Evolutionary conservation across 2,888 invertebrate species (phyloP).

Genomic region (Xestobium rufovillosum): DNA sequence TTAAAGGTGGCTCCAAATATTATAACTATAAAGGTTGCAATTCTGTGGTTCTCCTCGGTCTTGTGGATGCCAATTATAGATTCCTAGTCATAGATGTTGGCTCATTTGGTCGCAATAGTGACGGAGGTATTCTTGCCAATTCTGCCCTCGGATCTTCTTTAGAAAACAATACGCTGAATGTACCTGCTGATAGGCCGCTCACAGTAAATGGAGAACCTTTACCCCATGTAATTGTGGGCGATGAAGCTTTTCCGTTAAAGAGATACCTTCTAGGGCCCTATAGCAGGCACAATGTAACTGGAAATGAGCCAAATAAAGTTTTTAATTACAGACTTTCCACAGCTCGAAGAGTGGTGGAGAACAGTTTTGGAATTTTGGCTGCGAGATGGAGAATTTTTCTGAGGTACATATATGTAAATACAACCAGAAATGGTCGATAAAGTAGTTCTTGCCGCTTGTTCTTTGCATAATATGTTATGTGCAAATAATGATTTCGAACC

Average conservation of each 20-base stretch:
- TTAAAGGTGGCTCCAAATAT: slow-evolving; percentile 22
- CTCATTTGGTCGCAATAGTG: slow-evolving; percentile 24
- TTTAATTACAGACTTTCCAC: slow-evolving; percentile 17
- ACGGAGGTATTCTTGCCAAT: slow-evolving; percentile 23
- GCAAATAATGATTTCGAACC: slow-evolving; percentile 14
- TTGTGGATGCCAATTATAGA: slow-evolving; percentile 25
- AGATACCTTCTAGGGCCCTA: slow-evolving; percentile 18
- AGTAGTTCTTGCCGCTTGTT: too few species aligned
- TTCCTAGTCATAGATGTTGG: slow-evolving; percentile 25
- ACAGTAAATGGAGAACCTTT: slow-evolving; percentile 13
- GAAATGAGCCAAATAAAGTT: slow-evolving; percentile 14
- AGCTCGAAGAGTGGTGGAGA: slow-evolving; percentile 15
- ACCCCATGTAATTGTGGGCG: too few species aligned
- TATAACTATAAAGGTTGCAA: slow-evolving; percentile 21
- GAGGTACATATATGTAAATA: too few species aligned
- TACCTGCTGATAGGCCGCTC: slow-evolving; percentile 16
- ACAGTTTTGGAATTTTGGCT: slow-evolving; percentile 18
- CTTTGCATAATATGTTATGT: slow-evolving; percentile 19
- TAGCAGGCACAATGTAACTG: slow-evolving; percentile 12
- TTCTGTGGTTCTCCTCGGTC: slow-evolving; percentile 23
- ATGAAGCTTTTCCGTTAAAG: slow-evolving; percentile 17
- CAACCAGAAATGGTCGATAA: too few species aligned
- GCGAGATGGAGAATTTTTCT: too few species aligned
- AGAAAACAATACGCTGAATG: slow-evolving; percentile 13
- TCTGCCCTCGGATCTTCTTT: slow-evolving; percentile 15